Percentiles rank a stretch among this genome's conserved stretches.
phyloP scores from a whole-genome alignment of 2,113 vertebrate genomes.

The Chloebia gouldiae region DNA sequence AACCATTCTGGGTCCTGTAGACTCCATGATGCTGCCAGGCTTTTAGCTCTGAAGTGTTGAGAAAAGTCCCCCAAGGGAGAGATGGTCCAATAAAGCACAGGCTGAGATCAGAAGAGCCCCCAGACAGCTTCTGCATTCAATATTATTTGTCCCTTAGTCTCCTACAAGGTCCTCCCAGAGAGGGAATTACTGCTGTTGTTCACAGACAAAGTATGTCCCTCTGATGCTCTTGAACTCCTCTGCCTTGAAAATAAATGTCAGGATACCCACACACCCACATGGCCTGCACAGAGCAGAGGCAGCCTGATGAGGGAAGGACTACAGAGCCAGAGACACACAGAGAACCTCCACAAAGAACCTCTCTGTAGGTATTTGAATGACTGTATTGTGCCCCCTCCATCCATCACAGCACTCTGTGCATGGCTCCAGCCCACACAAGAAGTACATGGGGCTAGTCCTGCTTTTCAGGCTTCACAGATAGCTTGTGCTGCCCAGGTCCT shows the following conservation, averaged over 20 bases:
- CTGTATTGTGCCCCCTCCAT: not conserved
- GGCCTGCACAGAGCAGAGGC: fast-evolving
- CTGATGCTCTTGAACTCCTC: not conserved
- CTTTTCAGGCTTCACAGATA: not conserved
- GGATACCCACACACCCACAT: no score
- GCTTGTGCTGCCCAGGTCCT: not conserved
- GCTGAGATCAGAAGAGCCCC: not conserved
- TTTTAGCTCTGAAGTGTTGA: not conserved
- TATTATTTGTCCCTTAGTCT: not conserved
- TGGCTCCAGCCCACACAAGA: not conserved
- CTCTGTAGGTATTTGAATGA: not conserved
- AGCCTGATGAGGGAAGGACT: not conserved
- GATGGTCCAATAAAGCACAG: not conserved
- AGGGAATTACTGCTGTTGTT: not conserved
- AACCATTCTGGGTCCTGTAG: not conserved
- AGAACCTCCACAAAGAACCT: not conserved
- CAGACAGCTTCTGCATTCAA: not conserved
- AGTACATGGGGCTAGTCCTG: not conserved
- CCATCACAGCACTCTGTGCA: not conserved
- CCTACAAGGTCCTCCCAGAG: not conserved
- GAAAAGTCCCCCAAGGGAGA: not conserved
- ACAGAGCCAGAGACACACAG: not conserved
- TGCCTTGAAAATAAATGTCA: not conserved
- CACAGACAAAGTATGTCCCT: not conserved
- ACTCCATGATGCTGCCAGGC: not conserved